These are phyloP conservation scores for Oceanodroma leucorhoa DNA, from an alignment of 2,797 vertebrate species.

Conservation along the genomic window DNA sequence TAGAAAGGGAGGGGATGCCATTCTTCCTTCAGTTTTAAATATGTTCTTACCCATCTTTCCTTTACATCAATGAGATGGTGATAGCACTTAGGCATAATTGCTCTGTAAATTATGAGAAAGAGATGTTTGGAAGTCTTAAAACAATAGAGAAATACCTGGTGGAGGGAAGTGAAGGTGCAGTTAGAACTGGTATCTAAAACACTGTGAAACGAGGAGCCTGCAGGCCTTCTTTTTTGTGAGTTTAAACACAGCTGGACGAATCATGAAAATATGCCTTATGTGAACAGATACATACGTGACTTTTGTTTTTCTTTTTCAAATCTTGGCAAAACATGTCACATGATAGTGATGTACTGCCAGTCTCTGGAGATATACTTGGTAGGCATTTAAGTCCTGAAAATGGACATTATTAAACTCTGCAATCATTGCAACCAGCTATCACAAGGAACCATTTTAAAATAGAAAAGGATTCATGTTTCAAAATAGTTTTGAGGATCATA, in stretches of 20 bases:
- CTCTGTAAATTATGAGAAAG: neutral
- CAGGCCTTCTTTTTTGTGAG: neutral
- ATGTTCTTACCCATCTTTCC: neutral
- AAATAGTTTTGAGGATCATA: neutral
- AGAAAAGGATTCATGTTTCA: neutral
- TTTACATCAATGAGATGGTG: neutral
- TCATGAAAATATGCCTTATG: neutral
- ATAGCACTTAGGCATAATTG: neutral
- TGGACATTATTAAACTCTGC: neutral
- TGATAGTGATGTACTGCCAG: neutral
- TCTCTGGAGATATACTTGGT: neutral
- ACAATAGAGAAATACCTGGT: neutral
- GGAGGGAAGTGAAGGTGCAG: neutral
- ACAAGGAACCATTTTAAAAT: neutral
- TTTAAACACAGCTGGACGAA: neutral
- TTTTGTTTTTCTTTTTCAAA: neutral
- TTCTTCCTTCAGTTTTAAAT: neutral
- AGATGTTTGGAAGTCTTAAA: neutral
- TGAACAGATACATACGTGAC: neutral
- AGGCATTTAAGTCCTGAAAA: neutral
- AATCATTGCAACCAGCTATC: neutral
- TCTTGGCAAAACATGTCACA: neutral
- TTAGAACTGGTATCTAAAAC: neutral
- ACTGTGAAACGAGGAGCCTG: neutral
- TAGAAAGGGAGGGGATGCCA: neutral